These are phyloP conservation scores for Diploptera punctata DNA, from an alignment of 2,888 invertebrate species.

Conservation along the genomic window DNA sequence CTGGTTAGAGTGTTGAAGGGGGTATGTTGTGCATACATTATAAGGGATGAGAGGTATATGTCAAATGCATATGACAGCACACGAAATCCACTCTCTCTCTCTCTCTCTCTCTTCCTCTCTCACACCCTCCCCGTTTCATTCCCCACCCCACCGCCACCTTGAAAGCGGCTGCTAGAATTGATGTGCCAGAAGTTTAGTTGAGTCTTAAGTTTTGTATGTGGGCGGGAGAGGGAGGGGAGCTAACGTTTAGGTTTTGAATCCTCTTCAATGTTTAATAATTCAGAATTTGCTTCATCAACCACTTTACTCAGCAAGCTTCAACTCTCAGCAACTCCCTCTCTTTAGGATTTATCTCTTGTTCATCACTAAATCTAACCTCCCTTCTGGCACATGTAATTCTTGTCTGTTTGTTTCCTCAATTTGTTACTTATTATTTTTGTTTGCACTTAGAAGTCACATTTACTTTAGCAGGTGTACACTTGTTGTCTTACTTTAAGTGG, in stretches of 20 bases:
- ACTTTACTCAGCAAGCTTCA: neutral
- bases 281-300: constrained; percentile 11
- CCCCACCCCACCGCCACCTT: neutral
- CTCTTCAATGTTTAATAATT: constrained; percentile 16
- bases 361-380: no score
- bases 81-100: neutral
- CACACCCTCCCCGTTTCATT: no score
- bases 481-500: no score
- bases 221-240: neutral
- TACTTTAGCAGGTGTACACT: no score
- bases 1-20: constrained; percentile 11
- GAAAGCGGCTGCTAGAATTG: neutral
- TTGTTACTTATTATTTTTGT: no score
- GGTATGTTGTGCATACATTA: constrained; percentile 9
- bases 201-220: neutral
- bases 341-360: no score
- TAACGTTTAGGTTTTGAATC: constrained; percentile 1
- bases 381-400: no score
- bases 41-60: constrained; percentile 11
- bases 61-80: constrained; percentile 16
- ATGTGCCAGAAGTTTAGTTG: constrained; percentile 1
- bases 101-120: neutral
- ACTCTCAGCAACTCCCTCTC: neutral
- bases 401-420: no score
- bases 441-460: no score